Evolutionary conservation across 92 coral and sea anemone species (phyloP).

Genomic region (Palythoa grandiflora): DNA sequence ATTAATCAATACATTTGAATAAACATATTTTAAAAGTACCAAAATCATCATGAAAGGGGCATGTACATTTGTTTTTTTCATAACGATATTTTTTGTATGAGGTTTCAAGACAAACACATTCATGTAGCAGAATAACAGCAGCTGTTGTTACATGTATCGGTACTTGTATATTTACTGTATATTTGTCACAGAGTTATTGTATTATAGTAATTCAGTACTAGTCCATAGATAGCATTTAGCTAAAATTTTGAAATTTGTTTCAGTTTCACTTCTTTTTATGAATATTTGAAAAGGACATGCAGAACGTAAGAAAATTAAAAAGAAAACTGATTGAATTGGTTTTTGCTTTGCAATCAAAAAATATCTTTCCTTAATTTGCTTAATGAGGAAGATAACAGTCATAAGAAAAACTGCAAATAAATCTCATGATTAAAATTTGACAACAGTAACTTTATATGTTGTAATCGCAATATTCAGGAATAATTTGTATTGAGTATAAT

Average conservation of each 20-base stretch:
- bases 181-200: background rate
- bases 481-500: background rate
- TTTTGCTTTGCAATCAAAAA: too few relatives aligned
- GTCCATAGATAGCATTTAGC: background rate
- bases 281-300: too few relatives aligned
- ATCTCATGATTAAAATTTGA: too few relatives aligned
- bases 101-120: background rate
- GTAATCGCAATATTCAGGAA: background rate
- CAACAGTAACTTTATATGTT: too few relatives aligned
- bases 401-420: too few relatives aligned
- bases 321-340: too few relatives aligned
- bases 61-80: background rate
- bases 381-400: too few relatives aligned
- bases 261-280: background rate
- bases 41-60: background rate
- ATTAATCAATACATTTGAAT: background rate
- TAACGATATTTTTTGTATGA: too few relatives aligned
- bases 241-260: background rate
- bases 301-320: background rate
- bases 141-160: background rate
- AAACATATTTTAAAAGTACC: conserved; percentile 1
- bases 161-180: background rate
- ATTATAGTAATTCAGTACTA: background rate
- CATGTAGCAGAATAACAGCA: background rate
- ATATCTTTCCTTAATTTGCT: too few relatives aligned